Base-by-base conservation (phyloP, 2,113 vertebrate species). In the Sapajus apella region DNA sequence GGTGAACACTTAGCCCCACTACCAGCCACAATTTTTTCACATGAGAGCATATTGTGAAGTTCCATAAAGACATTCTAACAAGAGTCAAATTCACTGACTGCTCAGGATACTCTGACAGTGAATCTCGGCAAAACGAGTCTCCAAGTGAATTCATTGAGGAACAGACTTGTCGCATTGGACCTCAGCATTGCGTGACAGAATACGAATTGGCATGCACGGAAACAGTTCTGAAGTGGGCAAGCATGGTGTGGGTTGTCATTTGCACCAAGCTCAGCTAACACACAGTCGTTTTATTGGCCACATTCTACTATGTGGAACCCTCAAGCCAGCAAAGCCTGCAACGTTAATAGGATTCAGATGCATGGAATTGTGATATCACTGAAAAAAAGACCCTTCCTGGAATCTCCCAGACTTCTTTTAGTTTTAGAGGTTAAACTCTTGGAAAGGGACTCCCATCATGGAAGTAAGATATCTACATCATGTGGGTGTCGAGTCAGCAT, bases 101-200 rank as follows among this genome's bases (percentile, higher is more conserved):
- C 21, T 77, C 45, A 5, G 43, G 79, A 27, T 50, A 47, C 30
- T 27, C 20, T 47, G 12, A 25, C 27, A 6, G 6, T 11, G 35
- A 45, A 32, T 72, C 18, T 30, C 58, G 5, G 32, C 27, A 58
- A 30, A 85, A 64, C 7, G 43, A 25, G 47, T 50, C 20, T 79
- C 55, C 72, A 76, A 37, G 32, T 27, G 55, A 95, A 93, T 86
- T 95, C 82, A 32, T 40, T 76, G 47, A 95, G 87, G 12, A 52
- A 86, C 12, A 0, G 20, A 52, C 20, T 95, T 10, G 10, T 50
- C 32, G 37, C 25, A 52, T 1, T 64, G 61, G 11, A 10, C 68
- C 7, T 68, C n/a, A 55, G 11, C 16, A 27, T 5, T 50, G 5
- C 6, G 25, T 35, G 43, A 37, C 40, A 9, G 27, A 50, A 84